Conservation (phyloP, 2,888 invertebrate species). For the Ichneumoninae sp. region DNA sequence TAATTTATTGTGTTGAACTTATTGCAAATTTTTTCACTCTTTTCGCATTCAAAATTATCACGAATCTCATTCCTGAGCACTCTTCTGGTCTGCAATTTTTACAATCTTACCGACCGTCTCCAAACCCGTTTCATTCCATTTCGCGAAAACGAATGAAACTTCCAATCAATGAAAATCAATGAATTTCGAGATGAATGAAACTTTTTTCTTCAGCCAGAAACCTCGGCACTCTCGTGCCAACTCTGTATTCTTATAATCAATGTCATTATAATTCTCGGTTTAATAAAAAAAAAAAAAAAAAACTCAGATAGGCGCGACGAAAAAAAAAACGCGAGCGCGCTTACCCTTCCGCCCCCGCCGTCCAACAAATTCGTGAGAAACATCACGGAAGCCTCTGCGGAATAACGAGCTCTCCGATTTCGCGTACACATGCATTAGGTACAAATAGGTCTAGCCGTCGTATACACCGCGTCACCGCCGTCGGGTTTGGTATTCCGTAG, state of each 20-base stretch:
- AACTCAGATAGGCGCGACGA: not conserved
- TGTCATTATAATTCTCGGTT: too few relatives aligned
- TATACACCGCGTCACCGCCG: not conserved
- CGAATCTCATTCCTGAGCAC: too few relatives aligned
- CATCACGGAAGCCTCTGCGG: not conserved
- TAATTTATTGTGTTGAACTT: too few relatives aligned
- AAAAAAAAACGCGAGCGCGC: not conserved
- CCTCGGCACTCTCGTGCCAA: not conserved
- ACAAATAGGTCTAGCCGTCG: not conserved
- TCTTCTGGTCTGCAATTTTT: too few relatives aligned
- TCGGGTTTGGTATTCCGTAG: not conserved
- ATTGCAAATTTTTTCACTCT: too few relatives aligned
- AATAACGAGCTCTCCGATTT: not conserved
- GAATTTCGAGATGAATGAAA: not conserved
- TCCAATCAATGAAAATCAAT: too few relatives aligned
- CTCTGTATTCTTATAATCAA: too few relatives aligned
- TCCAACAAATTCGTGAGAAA: not conserved
- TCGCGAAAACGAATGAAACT: too few relatives aligned
- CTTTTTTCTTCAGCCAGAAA: not conserved
- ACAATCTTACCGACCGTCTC: too few relatives aligned
- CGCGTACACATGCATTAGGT: conserved; percentile 5
- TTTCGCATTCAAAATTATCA: too few relatives aligned
- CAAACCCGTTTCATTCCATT: too few relatives aligned
- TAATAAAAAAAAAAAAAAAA: not conserved
- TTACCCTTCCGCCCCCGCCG: not conserved